Evolutionary conservation across 64 coral and sea anemone species (phyloP).

Genomic region (Orbicella faveolata): DNA sequence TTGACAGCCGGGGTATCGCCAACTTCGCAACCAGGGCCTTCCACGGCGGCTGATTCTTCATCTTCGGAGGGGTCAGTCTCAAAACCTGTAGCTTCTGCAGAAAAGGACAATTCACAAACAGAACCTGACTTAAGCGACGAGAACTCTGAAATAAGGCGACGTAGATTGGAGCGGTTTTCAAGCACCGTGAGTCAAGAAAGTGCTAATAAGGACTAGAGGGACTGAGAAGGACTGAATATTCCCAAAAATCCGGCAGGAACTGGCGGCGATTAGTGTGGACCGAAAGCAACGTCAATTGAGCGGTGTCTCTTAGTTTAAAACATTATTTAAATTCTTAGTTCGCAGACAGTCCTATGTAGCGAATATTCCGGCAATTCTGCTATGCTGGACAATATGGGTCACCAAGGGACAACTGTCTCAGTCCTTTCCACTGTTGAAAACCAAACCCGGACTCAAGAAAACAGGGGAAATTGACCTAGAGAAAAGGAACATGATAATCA

Average conservation of each 20-base stretch:
- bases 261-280: neutral
- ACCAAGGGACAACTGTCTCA: too few relatives aligned
- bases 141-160: slow-evolving; percentile 70
- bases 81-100: neutral
- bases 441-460: neutral
- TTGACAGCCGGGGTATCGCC: neutral
- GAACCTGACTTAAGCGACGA: slow-evolving; percentile 22
- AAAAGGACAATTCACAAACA: slow-evolving; percentile 26
- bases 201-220: slow-evolving; percentile 1
- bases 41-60: neutral
- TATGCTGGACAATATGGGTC: neutral
- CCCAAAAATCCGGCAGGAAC: neutral
- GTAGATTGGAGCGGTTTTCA: slow-evolving; percentile 61
- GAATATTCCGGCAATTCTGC: neutral
- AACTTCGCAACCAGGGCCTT: neutral
- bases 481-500: neutral
- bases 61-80: neutral
- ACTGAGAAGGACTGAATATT: neutral
- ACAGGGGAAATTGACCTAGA: neutral
- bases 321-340: neutral
- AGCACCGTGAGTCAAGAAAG: neutral
- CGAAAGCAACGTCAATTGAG: neutral
- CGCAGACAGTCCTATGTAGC: neutral
- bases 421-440: too few relatives aligned
- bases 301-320: neutral